Evolutionary conservation across 2,888 invertebrate genomes (phyloP).

Genomic region (Steinernema hermaphroditum): DNA sequence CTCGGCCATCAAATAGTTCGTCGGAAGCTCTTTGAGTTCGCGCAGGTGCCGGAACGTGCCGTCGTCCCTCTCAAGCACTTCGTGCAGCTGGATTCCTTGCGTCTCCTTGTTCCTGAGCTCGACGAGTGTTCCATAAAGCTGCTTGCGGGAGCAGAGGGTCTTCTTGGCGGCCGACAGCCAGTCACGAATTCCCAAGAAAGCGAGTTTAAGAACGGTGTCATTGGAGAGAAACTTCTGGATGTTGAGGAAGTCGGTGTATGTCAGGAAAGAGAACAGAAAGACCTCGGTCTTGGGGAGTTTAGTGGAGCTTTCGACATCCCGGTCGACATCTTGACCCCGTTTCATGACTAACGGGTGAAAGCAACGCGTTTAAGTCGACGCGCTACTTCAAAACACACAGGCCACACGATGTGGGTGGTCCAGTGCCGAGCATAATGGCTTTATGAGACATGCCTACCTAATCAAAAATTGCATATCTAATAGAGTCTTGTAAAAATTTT

Average conservation of each 20-base stretch:
- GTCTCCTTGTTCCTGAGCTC: neutral
- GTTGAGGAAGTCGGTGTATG: neutral
- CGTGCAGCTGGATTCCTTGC: neutral
- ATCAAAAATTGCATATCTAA: neutral
- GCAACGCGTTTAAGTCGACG: no score
- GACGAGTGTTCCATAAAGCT: neutral
- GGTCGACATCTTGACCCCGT: no score
- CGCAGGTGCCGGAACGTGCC: neutral
- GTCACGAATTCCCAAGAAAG: neutral
- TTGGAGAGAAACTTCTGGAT: neutral
- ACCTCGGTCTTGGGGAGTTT: no score
- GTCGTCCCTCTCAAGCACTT: neutral
- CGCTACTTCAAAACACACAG: no score
- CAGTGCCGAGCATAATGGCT: neutral
- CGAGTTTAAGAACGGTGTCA: neutral
- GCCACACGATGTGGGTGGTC: neutral
- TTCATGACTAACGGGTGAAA: no score
- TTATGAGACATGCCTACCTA: neutral
- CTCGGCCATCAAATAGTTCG: neutral
- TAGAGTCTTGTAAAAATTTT: neutral
- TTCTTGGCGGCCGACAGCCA: neutral
- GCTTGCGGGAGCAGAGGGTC: neutral
- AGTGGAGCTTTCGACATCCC: no score
- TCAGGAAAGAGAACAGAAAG: neutral
- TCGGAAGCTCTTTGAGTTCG: neutral